Percentiles rank a stretch among this genome's conserved stretches.
Conservation (phyloP, 1,140 invertebrate genomes). For the Rhagoletis pomonella region DNA sequence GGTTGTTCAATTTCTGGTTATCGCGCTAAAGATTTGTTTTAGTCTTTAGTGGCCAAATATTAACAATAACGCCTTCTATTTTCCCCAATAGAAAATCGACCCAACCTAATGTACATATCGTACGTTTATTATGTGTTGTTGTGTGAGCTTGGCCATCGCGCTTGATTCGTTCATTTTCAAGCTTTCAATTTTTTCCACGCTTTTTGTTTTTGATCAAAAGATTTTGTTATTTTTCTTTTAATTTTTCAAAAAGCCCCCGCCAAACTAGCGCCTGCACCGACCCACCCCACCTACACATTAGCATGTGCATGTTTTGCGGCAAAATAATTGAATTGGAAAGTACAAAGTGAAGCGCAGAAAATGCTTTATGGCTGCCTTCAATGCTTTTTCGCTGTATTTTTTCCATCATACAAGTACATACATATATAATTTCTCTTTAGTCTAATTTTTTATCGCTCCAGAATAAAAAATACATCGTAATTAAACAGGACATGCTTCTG, state of each 20-base stretch:
- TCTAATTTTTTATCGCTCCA: not conserved
- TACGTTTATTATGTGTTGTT: no score
- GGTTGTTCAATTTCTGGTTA: no score
- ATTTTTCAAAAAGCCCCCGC: conserved; percentile 12
- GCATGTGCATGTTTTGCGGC: conserved; percentile 50
- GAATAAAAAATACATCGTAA: conserved; percentile 56
- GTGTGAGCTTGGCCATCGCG: conserved; percentile 27
- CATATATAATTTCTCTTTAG: conserved; percentile 1
- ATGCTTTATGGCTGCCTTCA: conserved; percentile 55
- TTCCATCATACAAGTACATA: not conserved
- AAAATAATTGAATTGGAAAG: conserved; percentile 59
- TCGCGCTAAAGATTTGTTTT: no score
- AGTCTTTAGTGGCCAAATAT: no score
- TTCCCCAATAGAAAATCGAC: no score
- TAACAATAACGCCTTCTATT: no score
- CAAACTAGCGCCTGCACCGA: not conserved
- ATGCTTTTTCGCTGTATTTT: not conserved
- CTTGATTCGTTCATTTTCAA: conserved; percentile 54
- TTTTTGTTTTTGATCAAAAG: conserved; percentile 38
- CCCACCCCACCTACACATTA: not conserved
- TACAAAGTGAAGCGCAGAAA: conserved; percentile 52
- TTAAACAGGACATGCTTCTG: conserved; percentile 58
- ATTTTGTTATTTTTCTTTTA: conserved; percentile 14
- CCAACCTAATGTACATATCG: no score
- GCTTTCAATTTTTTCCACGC: not conserved